Evolutionary conservation across 2,113 vertebrate genomes (phyloP), one percentile per base, ranked within the genome.

Genomic region (Rattus norvegicus): DNA sequence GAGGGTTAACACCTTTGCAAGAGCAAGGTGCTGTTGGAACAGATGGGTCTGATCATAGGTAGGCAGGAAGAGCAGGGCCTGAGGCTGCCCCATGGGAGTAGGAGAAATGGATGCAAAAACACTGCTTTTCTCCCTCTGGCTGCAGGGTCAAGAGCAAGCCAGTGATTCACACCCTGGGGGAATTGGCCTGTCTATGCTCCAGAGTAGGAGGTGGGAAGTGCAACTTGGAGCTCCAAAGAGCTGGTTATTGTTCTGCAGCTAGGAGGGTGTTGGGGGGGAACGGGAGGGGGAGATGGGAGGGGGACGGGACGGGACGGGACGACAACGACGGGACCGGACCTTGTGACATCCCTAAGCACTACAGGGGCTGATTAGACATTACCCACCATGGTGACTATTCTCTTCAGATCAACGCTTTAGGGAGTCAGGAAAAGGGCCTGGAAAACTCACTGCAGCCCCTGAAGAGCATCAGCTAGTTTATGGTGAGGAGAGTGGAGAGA

Each of bases 131-230:
- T 28, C 47, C 76, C 22, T 95, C 20, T 92, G 52, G 65, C 47
- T 87, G 2, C 26, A 92, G 88, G 79, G 14, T 54, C 93, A 61
- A 88, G 65, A 54, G 52, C 26, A 7, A n/a, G 36, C 67, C 22
- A 1, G 0, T 95, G 84, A 30, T 3, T 0, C 0, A 65, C 0
- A 63, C 83, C 0, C 19, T 63, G 28, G 89, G 95, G 11, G 9
- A 2, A 0, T 93, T 83, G 0, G 3, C 91, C 85, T 91, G 92
- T 33, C 59, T 95, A 52, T 0, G 5, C 8, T 2, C 36, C 4
- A 0, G 47, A 2, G 36, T 0, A 13, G 0, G 26, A 12, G 0
- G 19, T 92, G 7, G 79, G 36, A 49, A 0, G 0, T 0, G 4
- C 16, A 0, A 69, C 1, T 2, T 97, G 96, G 97, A 92, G 0